A percentile compares a stretch with the other conserved stretches of the same genome.
Evolutionary conservation across 2,888 invertebrate species (phyloP).

Genomic region (Stramonita haemastoma): DNA sequence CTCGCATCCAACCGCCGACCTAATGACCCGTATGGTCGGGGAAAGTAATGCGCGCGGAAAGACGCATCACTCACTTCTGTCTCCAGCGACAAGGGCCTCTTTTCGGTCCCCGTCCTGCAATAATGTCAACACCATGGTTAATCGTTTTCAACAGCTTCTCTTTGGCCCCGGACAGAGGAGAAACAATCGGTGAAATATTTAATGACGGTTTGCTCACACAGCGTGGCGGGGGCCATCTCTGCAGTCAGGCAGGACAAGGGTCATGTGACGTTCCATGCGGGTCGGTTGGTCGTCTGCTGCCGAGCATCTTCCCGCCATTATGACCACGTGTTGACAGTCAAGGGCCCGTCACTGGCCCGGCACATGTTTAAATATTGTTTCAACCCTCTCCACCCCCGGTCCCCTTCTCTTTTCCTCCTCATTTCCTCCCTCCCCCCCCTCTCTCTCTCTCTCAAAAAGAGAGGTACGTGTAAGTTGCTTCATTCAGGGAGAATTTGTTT

Average conservation of each 20-base stretch:
- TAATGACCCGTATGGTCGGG: constrained; percentile 27
- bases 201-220: not conserved
- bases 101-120: not conserved
- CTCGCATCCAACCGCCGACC: constrained; percentile 29
- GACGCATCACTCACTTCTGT: not conserved
- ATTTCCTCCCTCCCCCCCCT: too few relatives aligned
- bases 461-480: not conserved
- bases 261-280: constrained; percentile 22
- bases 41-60: constrained; percentile 18
- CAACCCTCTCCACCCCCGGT: not conserved
- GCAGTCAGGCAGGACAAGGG: not conserved
- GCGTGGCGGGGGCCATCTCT: not conserved
- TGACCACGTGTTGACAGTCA: not conserved
- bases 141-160: not conserved
- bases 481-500: not conserved
- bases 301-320: not conserved
- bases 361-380: not conserved
- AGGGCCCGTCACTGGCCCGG: not conserved
- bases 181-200: constrained; percentile 23
- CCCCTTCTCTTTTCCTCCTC: not conserved
- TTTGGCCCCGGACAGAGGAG: not conserved
- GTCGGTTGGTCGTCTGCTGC: not conserved
- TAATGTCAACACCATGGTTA: not conserved
- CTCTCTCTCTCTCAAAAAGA: not conserved
- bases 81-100: not conserved